Base-by-base conservation (phyloP, 1,140 invertebrate species). In the Antheraea mylitta region DNA sequence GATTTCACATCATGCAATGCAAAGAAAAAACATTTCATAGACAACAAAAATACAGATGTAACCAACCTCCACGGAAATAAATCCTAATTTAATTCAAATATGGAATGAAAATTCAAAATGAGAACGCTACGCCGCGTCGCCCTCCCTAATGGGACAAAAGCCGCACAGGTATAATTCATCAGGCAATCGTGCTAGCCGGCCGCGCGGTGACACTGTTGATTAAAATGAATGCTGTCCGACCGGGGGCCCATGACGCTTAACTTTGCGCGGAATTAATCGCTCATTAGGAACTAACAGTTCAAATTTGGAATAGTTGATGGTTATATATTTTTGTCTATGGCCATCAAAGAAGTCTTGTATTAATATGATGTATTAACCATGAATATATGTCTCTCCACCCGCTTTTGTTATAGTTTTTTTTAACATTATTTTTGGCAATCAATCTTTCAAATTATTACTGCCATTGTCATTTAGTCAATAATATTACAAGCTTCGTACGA, bases 121-220 rank as follows among this genome's bases (percentile, higher is more conserved):
- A 53, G 45, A 53, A 53, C 45, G 45, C 30, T 58, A 7, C 53
- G 48, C 30, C 18, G 30, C n/a, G 62, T 58, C 58, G 62, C 65
- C 68, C 64, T 30, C 63, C 18, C 70, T 70, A 72, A 72, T 74
- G 70, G 72, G 74, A 72, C 70, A 70, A 70, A 61, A 71, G 65
- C 69, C 63, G 64, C 63, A 30, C 67, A 66, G 66, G 66, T 70
- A 77, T 77, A 79, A 77, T 79, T 75, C 73, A 79, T 74, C 74
- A 73, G 68, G 70, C 68, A 62, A 72, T 77, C 74, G 74, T 53
- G 68, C 18, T 18, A 53, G 72, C 1, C 38, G 38, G 38, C 38
- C 38, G 38, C 42, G n/a, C 59, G 69, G 74, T 72, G 74, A 77
- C 76, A 69, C 48, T 67, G 64, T 66, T 77, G 72, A 80, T 80